Base-by-base conservation (phyloP, 2,888 invertebrate genomes). In the Pimpla rufipes region DNA sequence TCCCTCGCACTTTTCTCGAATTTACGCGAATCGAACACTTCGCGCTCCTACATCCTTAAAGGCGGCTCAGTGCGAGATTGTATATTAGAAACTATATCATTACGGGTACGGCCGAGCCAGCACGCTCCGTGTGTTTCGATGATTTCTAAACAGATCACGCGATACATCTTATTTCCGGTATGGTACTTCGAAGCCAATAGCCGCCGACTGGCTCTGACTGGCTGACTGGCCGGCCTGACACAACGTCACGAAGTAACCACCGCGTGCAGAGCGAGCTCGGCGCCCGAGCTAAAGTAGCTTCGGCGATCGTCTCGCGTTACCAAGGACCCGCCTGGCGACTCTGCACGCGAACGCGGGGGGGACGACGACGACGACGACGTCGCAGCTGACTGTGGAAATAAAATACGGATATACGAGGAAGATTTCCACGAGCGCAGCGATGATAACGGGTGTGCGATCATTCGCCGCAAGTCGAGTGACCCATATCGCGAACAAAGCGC, bases 51-150 rank as follows among this genome's bases (percentile, higher is more conserved):
- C n/a, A n/a, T n/a, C n/a, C n/a, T n/a, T n/a, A n/a, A n/a, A n/a
- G n/a, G n/a, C n/a, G 42, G 66, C 21, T 37, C 5, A 6, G 45
- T 23, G 21, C 45, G 66, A 42, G 23, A 66, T 66, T 42, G 37
- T 62, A 62, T 66, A 66, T 66, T 66, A 66, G 66, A 66, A 66
- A 66, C 66, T 66, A 66, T 66, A 66, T 66, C 42, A 66, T 66
- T 66, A 66, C 13, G 23, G 23, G 23, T 16, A 35, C 37, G 16
- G 5, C 59, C 13, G 29, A 59, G 59, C 2, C 18, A 10, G 40
- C 23, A 23, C 45, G 23, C 16, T 42, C 45, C 3, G 29, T 16
- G 40, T 42, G 66, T 66, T 66, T 10, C 66, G 66, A 66, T 66
- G 66, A 45, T 66, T 66, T 66, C 66, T 66, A 66, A 45, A 66